Evolutionary conservation across 2,888 invertebrate genomes (phyloP).

Genomic region (Caenorhabditis sp.): DNA sequence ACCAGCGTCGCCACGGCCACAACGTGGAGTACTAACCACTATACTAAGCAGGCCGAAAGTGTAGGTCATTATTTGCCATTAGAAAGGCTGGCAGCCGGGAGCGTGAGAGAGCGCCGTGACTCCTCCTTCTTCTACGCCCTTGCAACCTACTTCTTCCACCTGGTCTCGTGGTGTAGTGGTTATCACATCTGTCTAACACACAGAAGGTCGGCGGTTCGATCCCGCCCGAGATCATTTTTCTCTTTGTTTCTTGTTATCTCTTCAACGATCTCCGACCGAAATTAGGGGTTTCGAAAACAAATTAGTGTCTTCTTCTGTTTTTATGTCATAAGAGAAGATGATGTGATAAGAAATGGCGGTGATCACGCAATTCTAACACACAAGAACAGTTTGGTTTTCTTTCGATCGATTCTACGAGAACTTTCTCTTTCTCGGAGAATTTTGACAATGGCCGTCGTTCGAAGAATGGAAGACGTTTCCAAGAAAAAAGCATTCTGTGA

Average conservation of each 20-base stretch:
- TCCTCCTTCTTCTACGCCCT: not conserved
- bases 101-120: not conserved
- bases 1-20: constrained; percentile 9
- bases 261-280: not conserved
- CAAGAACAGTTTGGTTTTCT: not conserved
- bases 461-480: constrained; percentile 2
- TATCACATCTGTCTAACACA: constrained; percentile 83
- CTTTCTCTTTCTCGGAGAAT: not conserved
- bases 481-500: constrained; percentile 1
- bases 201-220: constrained; percentile 82
- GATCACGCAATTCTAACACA: not conserved
- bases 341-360: not conserved
- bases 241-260: constrained; percentile 16
- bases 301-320: not conserved
- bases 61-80: not conserved
- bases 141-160: not conserved
- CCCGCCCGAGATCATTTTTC: constrained; percentile 80
- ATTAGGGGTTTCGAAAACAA: not conserved
- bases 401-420: not conserved
- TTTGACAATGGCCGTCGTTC: not conserved
- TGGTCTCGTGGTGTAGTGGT: constrained; percentile 58
- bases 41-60: constrained; percentile 4
- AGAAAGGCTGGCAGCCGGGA: not conserved
- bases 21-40: constrained; percentile 9
- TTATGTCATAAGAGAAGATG: not conserved